Conservation (phyloP, 2,888 invertebrate species). For the Diaperis boleti region DNA sequence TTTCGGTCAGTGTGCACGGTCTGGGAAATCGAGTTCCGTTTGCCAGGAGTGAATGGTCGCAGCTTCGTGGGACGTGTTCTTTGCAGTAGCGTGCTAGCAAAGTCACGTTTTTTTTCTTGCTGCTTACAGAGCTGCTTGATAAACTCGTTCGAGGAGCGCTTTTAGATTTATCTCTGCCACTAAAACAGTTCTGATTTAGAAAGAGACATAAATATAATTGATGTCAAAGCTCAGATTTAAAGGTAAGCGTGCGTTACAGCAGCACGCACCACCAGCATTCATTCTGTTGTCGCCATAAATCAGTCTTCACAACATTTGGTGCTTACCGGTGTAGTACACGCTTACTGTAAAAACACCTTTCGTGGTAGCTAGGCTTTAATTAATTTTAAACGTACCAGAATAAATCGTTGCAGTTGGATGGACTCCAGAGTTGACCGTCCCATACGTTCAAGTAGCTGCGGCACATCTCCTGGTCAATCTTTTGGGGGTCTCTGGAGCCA, state of each 20-base stretch:
- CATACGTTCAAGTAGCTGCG: slow-evolving; percentile 87
- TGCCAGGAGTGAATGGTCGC: slow-evolving; percentile 82
- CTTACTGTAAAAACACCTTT: too few relatives aligned
- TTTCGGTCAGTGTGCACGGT: slow-evolving; percentile 82
- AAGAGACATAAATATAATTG: slow-evolving; percentile 7
- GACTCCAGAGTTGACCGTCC: slow-evolving; percentile 85
- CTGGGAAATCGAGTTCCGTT: slow-evolving; percentile 71
- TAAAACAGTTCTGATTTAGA: slow-evolving; percentile 49
- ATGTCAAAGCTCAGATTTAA: background rate
- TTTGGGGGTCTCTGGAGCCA: slow-evolving; percentile 73
- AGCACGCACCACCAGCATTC: too few relatives aligned
- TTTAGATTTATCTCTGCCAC: slow-evolving; percentile 59
- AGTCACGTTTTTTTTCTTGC: slow-evolving; percentile 73
- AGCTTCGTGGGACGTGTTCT: slow-evolving; percentile 84
- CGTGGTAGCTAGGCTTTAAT: background rate
- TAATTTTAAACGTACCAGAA: slow-evolving; percentile 80
- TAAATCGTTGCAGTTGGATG: slow-evolving; percentile 83
- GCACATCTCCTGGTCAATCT: slow-evolving; percentile 81
- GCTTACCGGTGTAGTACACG: too few relatives aligned
- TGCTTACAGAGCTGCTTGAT: slow-evolving; percentile 67
- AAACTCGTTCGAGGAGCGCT: slow-evolving; percentile 53
- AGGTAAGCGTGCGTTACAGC: too few relatives aligned
- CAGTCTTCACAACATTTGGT: too few relatives aligned
- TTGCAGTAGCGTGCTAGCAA: slow-evolving; percentile 85
- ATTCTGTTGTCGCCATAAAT: too few relatives aligned